Percentiles rank a stretch among this genome's conserved stretches.
These are phyloP conservation scores for Piprites chloris DNA, from an alignment of 2,113 vertebrate genomes.

Conservation along the genomic window DNA sequence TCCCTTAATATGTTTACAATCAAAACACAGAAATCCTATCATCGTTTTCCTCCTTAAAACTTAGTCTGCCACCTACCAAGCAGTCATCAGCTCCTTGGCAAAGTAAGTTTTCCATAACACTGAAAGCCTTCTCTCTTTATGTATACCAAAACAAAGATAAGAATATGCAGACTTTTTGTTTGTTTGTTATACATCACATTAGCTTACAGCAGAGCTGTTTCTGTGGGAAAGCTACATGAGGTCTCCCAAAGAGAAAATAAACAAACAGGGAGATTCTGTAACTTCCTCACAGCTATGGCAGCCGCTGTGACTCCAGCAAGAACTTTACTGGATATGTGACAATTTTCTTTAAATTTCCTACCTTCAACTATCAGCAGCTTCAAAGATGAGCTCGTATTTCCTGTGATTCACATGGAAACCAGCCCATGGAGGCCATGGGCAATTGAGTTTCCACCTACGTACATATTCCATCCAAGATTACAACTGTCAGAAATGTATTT, in stretches of 20 bases:
- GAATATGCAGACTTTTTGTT: constrained; percentile 32
- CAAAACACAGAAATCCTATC: constrained; percentile 1
- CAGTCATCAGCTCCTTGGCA: constrained; percentile 13
- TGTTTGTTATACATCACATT: constrained; percentile 45
- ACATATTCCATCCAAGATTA: background rate
- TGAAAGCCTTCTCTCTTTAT: constrained; percentile 3
- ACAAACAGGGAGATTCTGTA: constrained; percentile 26
- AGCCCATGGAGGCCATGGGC: accelerated
- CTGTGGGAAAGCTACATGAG: constrained; percentile 57
- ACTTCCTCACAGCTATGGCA: background rate
- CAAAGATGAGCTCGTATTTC: background rate
- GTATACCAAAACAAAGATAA: constrained; percentile 39
- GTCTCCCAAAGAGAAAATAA: constrained; percentile 53
- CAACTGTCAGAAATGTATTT: background rate
- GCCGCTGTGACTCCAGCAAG: background rate
- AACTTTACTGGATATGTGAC: background rate
- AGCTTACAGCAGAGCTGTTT: constrained; percentile 35
- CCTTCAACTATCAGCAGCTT: background rate
- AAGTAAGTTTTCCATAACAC: background rate
- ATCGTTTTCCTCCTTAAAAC: background rate
- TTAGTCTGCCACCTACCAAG: constrained; percentile 10
- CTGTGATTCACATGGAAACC: background rate
- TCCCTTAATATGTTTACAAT: constrained; percentile 18
- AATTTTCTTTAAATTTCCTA: background rate
- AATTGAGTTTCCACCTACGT: accelerated